Conservation (phyloP, 30 jellyfish, hydroid and myxozoan genomes). For the Mastigias papua region DNA sequence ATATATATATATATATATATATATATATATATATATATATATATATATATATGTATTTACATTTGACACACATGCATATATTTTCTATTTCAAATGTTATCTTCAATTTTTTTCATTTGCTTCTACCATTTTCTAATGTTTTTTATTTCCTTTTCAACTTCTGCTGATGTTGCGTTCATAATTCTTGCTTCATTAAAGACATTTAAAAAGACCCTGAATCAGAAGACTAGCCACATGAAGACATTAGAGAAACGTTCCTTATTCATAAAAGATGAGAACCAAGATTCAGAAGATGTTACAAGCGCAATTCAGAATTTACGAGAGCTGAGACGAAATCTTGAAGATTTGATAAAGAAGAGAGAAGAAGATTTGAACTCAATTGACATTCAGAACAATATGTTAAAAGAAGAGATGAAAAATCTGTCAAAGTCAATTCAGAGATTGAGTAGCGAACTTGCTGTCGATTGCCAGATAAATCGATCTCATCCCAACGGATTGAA, state of each 20-base stretch:
- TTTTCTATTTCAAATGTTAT: too few relatives aligned
- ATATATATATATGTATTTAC: too few relatives aligned
- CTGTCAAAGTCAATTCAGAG: slow-evolving; percentile 38
- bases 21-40: too few relatives aligned
- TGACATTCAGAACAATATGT: not conserved
- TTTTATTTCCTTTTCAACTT: not conserved
- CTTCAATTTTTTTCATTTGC: not conserved
- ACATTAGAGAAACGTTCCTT: slow-evolving; percentile 19
- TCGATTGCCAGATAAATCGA: slow-evolving; percentile 28
- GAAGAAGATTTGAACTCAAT: not conserved
- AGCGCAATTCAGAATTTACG: not conserved
- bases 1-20: too few relatives aligned
- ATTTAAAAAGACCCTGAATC: not conserved
- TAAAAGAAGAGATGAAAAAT: slow-evolving; percentile 10
- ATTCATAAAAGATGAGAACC: slow-evolving; percentile 10
- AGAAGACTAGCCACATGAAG: slow-evolving; percentile 24
- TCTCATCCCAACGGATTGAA: slow-evolving; percentile 44
- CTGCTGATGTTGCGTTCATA: not conserved
- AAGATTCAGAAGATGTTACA: slow-evolving; percentile 4
- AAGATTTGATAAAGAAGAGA: not conserved
- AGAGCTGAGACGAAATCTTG: slow-evolving; percentile 4
- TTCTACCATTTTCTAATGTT: not conserved
- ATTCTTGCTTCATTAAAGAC: not conserved
- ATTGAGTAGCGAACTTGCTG: slow-evolving; percentile 13
- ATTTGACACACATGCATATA: too few relatives aligned